Conservation (phyloP, 2,888 invertebrate species). For the Pollenia angustigena region DNA sequence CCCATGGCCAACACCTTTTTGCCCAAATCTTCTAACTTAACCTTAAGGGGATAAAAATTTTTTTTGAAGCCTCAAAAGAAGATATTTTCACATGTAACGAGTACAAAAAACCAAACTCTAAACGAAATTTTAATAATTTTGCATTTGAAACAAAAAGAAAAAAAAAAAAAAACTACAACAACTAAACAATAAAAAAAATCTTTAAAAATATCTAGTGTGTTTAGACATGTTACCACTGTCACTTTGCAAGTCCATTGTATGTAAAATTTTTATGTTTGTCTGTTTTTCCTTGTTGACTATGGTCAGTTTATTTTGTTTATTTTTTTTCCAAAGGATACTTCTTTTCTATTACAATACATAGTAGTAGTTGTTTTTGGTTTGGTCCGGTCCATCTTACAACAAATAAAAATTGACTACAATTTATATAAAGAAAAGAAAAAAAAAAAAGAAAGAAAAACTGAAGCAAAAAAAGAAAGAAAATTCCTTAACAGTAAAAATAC, state of each 20-base stretch:
- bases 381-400: conserved; percentile 37
- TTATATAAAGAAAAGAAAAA: conserved; percentile 22
- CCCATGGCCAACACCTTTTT: conserved; percentile 73
- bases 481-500: conserved; percentile 72
- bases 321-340: conserved; percentile 41
- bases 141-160: conserved; percentile 53
- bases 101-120: not conserved
- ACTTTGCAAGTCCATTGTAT: conserved; percentile 72
- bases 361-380: conserved; percentile 46
- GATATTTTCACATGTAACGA: conserved; percentile 34
- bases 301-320: conserved; percentile 67
- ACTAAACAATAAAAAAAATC: too few species aligned
- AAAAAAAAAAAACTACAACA: not conserved
- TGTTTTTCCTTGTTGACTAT: conserved; percentile 58
- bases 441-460: not conserved
- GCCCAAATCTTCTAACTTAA: not conserved
- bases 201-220: conserved; percentile 64
- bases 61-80: conserved; percentile 11
- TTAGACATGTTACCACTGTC: conserved; percentile 73
- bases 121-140: conserved; percentile 70
- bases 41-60: conserved; percentile 4
- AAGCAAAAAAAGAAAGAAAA: conserved; percentile 56
- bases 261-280: conserved; percentile 64
- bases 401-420: conserved; percentile 66
- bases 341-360: not conserved